These are phyloP conservation scores for Sturnus vulgaris DNA, from an alignment of 2,113 vertebrate genomes.

Conservation along the genomic window DNA sequence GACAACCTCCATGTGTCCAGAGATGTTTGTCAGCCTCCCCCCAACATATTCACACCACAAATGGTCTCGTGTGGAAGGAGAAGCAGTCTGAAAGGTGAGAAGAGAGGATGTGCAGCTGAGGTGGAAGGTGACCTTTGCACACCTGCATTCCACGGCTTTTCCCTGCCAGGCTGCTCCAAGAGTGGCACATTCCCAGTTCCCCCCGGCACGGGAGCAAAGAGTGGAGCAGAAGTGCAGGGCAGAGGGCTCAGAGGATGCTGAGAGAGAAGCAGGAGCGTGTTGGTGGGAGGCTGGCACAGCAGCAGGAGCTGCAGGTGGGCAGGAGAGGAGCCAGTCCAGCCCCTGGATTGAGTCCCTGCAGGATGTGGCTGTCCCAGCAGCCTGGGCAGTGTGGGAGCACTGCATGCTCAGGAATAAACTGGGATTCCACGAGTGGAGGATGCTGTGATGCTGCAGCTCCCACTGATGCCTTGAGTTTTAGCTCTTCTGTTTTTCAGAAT, in stretches of 20 bases:
- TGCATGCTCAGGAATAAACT: background rate
- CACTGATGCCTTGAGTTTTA: no score
- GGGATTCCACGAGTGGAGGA: rapidly evolving
- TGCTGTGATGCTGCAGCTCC: background rate
- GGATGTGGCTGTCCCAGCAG: background rate
- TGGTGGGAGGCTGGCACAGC: background rate
- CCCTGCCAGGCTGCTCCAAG: background rate
- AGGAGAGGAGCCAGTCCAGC: background rate
- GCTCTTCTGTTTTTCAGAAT: no score
- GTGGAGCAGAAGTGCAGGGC: background rate
- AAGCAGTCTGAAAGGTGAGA: rapidly evolving
- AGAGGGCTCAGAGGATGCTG: background rate
- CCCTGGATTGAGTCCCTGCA: background rate
- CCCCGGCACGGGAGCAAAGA: background rate
- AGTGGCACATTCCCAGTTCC: background rate
- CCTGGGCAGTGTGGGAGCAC: background rate
- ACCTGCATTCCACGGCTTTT: background rate
- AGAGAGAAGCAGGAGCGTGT: background rate
- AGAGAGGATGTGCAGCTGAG: background rate
- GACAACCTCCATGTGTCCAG: background rate
- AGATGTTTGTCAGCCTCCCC: background rate
- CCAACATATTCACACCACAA: background rate
- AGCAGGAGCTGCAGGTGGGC: background rate
- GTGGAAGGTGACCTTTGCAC: background rate
- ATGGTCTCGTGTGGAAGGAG: background rate